Conservation (phyloP, 2,888 invertebrate genomes). For the Cyclophora albipunctata region DNA sequence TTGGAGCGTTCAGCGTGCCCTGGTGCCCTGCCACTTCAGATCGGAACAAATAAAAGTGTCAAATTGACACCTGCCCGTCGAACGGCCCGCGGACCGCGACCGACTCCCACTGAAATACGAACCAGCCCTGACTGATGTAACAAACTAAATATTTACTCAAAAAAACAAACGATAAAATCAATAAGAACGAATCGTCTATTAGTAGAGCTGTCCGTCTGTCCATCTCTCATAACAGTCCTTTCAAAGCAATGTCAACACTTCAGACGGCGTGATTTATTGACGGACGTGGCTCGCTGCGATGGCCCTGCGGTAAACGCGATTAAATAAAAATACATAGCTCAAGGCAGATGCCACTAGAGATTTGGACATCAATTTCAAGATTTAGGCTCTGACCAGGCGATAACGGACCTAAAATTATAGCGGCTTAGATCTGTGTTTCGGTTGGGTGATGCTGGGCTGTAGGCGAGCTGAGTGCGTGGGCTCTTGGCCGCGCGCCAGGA, state of each 20-base stretch:
- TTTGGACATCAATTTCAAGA: constrained; percentile 63
- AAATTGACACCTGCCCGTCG: constrained; percentile 49
- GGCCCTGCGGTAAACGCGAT: constrained; percentile 44
- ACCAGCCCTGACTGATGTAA: constrained; percentile 6
- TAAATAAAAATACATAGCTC: constrained; percentile 58
- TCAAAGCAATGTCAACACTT: constrained; percentile 29
- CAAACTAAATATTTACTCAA: constrained; percentile 5
- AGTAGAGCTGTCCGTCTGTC: constrained; percentile 6
- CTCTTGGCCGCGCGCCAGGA: constrained; percentile 56
- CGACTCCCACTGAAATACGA: constrained; percentile 12
- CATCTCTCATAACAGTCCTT: constrained; percentile 30
- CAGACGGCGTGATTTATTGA: constrained; percentile 32
- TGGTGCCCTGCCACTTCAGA: constrained; percentile 8
- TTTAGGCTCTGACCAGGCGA: constrained; percentile 21
- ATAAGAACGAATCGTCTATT: constrained; percentile 4
- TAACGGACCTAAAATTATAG: constrained; percentile 23
- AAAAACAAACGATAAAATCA: constrained; percentile 3
- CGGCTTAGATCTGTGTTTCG: constrained; percentile 27
- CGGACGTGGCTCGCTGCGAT: constrained; percentile 34
- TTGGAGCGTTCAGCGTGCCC: neutral
- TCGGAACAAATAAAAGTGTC: constrained; percentile 46
- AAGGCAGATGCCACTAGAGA: constrained; percentile 59
- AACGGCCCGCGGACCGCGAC: constrained; percentile 31
- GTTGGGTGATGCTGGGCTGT: constrained; percentile 24
- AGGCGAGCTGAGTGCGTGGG: constrained; percentile 55